A percentile compares a stretch with the other conserved stretches of the same genome.
Conservation (phyloP, 1,140 invertebrate species). For the Ctenoplectra terminalis region DNA sequence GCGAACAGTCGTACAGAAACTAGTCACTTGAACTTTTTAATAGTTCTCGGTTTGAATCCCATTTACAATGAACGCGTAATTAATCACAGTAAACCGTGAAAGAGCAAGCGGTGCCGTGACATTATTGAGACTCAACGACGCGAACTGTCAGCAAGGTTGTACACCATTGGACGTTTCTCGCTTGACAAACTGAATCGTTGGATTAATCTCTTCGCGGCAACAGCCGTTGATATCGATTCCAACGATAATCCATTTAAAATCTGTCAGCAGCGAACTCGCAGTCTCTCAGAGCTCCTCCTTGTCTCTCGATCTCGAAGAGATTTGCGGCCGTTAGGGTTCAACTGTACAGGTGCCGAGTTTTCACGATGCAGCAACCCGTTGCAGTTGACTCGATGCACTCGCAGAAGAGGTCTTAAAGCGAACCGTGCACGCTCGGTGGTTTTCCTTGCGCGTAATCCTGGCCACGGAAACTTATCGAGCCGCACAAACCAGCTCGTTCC, state of each 20-base stretch:
- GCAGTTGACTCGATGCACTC: neutral
- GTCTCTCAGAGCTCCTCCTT: neutral
- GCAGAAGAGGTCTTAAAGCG: neutral
- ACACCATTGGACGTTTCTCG: neutral
- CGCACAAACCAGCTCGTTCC: neutral
- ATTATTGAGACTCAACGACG: neutral
- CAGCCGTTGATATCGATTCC: neutral
- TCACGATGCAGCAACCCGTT: neutral
- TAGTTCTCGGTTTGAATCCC: too few relatives aligned
- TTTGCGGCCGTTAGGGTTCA: neutral
- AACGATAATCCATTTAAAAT: neutral
- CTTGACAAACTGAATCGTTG: constrained; percentile 10
- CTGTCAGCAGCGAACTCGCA: neutral
- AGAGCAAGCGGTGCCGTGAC: neutral
- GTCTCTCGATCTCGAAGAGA: neutral
- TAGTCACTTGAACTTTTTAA: too few relatives aligned
- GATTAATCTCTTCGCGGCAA: neutral
- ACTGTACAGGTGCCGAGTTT: neutral
- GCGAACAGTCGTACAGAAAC: too few relatives aligned
- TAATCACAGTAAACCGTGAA: neutral
- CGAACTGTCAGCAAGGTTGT: neutral
- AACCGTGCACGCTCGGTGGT: neutral
- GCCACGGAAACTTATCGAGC: neutral
- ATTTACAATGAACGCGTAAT: neutral
- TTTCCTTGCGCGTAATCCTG: neutral